Percentiles rank a stretch among this genome's conserved stretches.
These are phyloP conservation scores for Siphlonurus alternatus DNA, from an alignment of 2,888 invertebrate genomes.

Conservation along the genomic window DNA sequence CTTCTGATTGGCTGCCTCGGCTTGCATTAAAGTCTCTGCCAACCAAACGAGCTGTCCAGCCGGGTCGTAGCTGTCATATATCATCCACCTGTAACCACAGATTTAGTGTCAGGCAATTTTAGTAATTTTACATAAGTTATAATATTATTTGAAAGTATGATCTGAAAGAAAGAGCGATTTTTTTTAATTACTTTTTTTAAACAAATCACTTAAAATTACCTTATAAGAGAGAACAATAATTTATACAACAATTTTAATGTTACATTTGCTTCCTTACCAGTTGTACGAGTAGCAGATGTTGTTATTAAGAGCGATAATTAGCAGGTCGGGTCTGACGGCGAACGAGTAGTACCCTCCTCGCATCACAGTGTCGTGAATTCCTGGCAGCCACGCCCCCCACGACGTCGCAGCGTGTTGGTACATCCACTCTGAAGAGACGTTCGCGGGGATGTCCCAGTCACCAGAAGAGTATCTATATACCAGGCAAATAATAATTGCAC, in stretches of 20 bases:
- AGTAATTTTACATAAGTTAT: too few relatives aligned
- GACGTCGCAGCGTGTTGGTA: neutral
- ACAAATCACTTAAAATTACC: too few relatives aligned
- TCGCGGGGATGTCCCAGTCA: neutral
- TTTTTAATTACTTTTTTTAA: too few relatives aligned
- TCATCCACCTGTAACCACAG: conserved; percentile 41
- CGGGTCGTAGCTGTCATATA: conserved; percentile 53
- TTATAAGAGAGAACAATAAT: too few relatives aligned
- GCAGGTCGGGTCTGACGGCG: conserved; percentile 46
- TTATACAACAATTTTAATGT: neutral
- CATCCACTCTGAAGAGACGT: neutral
- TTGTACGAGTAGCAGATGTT: conserved; percentile 60
- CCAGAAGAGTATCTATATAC: neutral
- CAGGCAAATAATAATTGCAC: too few relatives aligned
- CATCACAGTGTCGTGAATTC: conserved; percentile 38
- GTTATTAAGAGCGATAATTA: conserved; percentile 62
- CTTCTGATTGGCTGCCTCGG: conserved; percentile 54
- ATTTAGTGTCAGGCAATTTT: neutral
- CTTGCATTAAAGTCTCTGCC: conserved; percentile 46
- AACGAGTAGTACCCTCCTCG: conserved; percentile 64
- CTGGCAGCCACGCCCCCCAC: conserved; percentile 20
- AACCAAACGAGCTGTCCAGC: conserved; percentile 69
- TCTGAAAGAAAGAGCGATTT: too few relatives aligned
- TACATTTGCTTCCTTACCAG: conserved; percentile 46
- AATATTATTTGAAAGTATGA: too few relatives aligned